phyloP scores from a whole-genome alignment of 1,140 invertebrate species.

The Orius insidiosus region DNA sequence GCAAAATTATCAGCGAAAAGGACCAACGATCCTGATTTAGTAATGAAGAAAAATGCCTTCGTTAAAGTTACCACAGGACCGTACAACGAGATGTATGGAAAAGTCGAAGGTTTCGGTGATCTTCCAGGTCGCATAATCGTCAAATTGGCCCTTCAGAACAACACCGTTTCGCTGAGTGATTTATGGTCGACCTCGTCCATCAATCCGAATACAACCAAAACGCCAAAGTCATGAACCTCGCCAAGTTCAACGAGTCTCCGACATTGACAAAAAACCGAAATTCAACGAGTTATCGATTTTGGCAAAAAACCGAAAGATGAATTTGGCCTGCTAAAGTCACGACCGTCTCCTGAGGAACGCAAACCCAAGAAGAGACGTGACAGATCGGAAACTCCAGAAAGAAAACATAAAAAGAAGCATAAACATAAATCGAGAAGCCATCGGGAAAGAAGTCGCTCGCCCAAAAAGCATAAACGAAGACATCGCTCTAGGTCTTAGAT shows the following conservation, averaged over 20 bases:
- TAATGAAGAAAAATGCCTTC: slow-evolving; percentile 45
- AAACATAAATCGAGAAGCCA: no score
- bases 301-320: no score
- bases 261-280: slow-evolving; percentile 14
- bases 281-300: no score
- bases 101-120: slow-evolving; percentile 70
- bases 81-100: slow-evolving; percentile 59
- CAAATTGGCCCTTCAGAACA: slow-evolving; percentile 51
- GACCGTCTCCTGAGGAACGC: no score
- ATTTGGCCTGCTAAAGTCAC: no score
- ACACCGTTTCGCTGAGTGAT: slow-evolving; percentile 58
- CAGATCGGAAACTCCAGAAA: no score
- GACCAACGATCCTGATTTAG: slow-evolving; percentile 39
- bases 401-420: no score
- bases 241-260: slow-evolving; percentile 20
- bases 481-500: not conserved
- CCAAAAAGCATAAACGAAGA: not conserved
- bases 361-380: no score
- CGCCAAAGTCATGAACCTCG: slow-evolving; percentile 37
- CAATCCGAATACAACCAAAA: slow-evolving; percentile 62
- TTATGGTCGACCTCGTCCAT: slow-evolving; percentile 52
- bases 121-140: slow-evolving; percentile 63
- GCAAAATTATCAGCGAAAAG: slow-evolving; percentile 27
- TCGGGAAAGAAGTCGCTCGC: not conserved
- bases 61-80: slow-evolving; percentile 55